Evolutionary conservation across 1,140 invertebrate species (phyloP).

Genomic region (Rhyacophila brunnea): DNA sequence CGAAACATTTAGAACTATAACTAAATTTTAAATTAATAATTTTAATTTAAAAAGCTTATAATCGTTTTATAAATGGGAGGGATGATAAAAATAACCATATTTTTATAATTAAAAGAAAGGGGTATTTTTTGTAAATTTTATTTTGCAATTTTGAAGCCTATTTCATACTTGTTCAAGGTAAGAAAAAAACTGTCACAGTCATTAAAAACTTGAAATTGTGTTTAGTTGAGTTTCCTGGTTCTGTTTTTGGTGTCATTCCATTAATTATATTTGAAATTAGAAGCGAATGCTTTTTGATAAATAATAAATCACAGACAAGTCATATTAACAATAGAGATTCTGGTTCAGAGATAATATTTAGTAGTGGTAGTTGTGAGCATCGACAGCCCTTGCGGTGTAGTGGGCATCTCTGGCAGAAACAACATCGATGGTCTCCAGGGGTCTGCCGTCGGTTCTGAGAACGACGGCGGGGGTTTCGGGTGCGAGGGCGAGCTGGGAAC

Average conservation of each 20-base stretch:
- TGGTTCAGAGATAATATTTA: no score
- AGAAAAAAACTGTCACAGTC: constrained; percentile 25
- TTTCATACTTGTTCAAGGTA: constrained; percentile 13
- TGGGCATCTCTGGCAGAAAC: constrained; percentile 50
- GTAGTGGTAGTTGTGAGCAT: constrained; percentile 17
- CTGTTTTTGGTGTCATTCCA: not conserved
- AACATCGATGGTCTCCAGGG: constrained; percentile 49
- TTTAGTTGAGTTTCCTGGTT: constrained; percentile 9
- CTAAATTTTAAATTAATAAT: no score
- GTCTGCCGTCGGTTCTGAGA: constrained; percentile 31
- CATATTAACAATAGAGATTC: no score
- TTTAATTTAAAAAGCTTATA: no score
- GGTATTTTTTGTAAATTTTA: constrained; percentile 21
- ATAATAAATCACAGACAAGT: no score
- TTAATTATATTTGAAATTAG: constrained; percentile 10
- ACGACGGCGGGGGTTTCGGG: constrained; percentile 34
- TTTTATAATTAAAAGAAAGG: no score
- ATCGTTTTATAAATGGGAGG: no score
- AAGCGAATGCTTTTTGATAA: no score
- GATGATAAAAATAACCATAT: no score
- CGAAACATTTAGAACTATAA: no score
- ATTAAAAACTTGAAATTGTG: constrained; percentile 30
- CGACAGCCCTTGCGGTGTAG: constrained; percentile 41
- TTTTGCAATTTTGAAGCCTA: constrained; percentile 32
- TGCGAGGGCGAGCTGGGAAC: constrained; percentile 43